Conservation (phyloP, 2,113 vertebrate genomes). For the Asarcornis scutulata region DNA sequence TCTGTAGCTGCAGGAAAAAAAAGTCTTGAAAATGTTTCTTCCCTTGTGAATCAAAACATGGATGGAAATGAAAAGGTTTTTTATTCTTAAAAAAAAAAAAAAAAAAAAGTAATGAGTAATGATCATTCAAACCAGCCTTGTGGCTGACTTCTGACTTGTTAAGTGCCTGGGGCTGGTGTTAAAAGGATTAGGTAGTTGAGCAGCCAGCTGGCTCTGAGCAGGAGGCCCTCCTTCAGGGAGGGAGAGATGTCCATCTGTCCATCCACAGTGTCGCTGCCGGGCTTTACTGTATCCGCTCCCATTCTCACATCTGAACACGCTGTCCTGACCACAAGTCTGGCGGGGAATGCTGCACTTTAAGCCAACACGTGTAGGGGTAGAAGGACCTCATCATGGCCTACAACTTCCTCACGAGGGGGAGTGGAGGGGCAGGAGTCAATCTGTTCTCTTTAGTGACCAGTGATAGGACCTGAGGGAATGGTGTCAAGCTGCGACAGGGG, state of each 20-base stretch:
- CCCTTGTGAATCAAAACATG: neutral
- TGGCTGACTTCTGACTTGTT: neutral
- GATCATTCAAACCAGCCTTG: neutral
- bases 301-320: neutral
- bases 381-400: neutral
- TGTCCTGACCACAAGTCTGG: neutral
- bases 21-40: neutral
- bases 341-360: neutral
- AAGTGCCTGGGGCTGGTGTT: neutral
- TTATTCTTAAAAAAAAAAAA: neutral
- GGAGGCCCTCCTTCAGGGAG: neutral
- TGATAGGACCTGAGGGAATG: no score
- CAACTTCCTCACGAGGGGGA: no score
- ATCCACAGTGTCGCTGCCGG: neutral
- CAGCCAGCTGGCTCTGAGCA: neutral
- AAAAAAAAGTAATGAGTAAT: neutral
- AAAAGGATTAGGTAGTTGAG: neutral
- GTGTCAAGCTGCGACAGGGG: no score
- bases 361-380: neutral
- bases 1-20: neutral
- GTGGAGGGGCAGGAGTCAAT: no score
- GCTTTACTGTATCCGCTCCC: neutral
- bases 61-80: neutral
- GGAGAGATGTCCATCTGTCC: neutral
- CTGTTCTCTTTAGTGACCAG: no score